Percentiles rank a stretch among this genome's conserved stretches.
Evolutionary conservation across 1,140 invertebrate species (phyloP).

Genomic region (Schlechtendalia chinensis): DNA sequence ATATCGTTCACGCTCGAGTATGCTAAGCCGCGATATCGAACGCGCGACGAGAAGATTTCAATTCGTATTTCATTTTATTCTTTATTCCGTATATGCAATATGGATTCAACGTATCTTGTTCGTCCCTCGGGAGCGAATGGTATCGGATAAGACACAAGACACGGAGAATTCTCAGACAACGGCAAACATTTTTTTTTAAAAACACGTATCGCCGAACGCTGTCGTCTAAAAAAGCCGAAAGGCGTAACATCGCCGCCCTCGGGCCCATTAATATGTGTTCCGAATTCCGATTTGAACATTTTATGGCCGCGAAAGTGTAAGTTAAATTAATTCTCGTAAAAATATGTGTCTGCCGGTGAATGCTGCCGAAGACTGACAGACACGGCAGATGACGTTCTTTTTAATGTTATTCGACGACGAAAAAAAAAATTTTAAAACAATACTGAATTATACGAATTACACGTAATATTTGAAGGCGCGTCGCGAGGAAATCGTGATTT

Average conservation of each 20-base stretch:
- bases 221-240: not conserved
- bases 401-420: too few species aligned
- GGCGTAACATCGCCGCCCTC: not conserved
- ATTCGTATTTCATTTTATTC: not conserved
- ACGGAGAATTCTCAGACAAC: not conserved
- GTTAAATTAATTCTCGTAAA: not conserved
- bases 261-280: not conserved
- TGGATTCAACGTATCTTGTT: not conserved
- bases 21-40: not conserved
- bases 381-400: too few species aligned
- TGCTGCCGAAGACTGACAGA: too few species aligned
- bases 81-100: not conserved
- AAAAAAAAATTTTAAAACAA: too few species aligned
- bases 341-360: too few species aligned
- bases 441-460: too few species aligned
- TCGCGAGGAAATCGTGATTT: too few species aligned
- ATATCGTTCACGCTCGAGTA: not conserved
- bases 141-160: not conserved
- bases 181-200: not conserved
- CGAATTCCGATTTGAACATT: not conserved
- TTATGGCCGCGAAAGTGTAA: not conserved
- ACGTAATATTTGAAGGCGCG: too few species aligned
- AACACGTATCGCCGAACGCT: too few species aligned
- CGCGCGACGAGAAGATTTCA: not conserved
- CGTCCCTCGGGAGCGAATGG: too few species aligned